Conservation (phyloP, 2,888 invertebrate genomes). For the Spodoptera exigua region DNA sequence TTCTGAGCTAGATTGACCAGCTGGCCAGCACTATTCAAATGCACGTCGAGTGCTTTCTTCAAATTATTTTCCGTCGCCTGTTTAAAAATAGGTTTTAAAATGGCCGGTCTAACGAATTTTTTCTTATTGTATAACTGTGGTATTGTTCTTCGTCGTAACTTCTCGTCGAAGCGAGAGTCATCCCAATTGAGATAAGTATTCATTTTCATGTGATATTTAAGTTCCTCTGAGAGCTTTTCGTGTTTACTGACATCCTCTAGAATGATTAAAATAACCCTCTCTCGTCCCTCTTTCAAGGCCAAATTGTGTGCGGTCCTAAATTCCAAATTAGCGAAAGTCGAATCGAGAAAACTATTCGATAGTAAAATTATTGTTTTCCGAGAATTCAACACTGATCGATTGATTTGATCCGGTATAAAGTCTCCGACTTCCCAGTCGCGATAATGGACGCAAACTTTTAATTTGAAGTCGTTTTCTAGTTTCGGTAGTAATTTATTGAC, state of each 20-base stretch:
- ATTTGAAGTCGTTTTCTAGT: constrained; percentile 37
- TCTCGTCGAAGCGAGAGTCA: constrained; percentile 94
- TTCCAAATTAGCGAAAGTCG: constrained; percentile 91
- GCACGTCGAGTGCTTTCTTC: constrained; percentile 32
- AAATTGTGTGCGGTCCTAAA: constrained; percentile 86
- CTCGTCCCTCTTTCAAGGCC: constrained; percentile 84
- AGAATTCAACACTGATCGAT: constrained; percentile 35
- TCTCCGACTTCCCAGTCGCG: constrained; percentile 43
- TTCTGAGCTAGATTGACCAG: constrained; percentile 31
- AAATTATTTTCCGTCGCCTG: constrained; percentile 3
- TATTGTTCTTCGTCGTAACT: constrained; percentile 91
- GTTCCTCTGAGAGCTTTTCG: constrained; percentile 73
- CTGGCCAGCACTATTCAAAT: constrained; percentile 37
- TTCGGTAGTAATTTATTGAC: constrained; percentile 22
- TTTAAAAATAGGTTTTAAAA: constrained; percentile 23
- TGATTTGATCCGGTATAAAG: constrained; percentile 34
- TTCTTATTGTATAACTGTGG: constrained; percentile 65
- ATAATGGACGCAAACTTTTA: constrained; percentile 40
- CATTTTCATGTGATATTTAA: constrained; percentile 91
- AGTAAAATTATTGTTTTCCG: constrained; percentile 49
- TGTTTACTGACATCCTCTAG: constrained; percentile 89
- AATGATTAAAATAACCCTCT: constrained; percentile 92
- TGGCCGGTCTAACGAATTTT: constrained; percentile 31
- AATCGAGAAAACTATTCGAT: constrained; percentile 59
- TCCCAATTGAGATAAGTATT: constrained; percentile 95